Conservation (phyloP, 2,113 vertebrate genomes). For the Anolis sagrei region DNA sequence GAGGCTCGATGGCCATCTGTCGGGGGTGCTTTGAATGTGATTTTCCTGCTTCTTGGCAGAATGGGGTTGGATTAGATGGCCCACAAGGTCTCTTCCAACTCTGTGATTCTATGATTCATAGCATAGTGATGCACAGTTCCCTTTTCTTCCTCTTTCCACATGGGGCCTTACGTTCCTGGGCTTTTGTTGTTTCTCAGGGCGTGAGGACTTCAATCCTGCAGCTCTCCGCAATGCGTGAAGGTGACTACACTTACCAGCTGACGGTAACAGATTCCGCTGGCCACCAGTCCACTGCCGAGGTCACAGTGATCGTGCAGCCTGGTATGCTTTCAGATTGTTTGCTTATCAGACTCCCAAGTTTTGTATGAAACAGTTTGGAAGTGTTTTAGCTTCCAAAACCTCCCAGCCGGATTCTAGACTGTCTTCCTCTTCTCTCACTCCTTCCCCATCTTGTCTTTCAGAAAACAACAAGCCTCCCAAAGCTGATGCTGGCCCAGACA, state of each 20-base stretch:
- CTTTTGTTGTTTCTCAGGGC: slow-evolving; percentile 76
- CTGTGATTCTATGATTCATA: no score
- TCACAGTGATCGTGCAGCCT: slow-evolving; percentile 96
- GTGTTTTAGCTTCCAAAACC: no score
- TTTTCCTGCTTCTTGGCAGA: no score
- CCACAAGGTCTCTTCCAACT: no score
- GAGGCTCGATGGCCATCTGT: no score
- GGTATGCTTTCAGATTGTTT: slow-evolving; percentile 78
- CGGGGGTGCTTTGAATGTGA: no score
- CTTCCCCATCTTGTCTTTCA: slow-evolving; percentile 51
- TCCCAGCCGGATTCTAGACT: neutral
- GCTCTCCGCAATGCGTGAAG: slow-evolving; percentile 96
- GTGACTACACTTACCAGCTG: slow-evolving; percentile 97
- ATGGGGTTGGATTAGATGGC: no score
- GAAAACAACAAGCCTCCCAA: slow-evolving; percentile 96
- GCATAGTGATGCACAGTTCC: neutral
- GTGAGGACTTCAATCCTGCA: slow-evolving; percentile 91
- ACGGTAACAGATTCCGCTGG: slow-evolving; percentile 93
- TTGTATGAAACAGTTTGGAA: neutral
- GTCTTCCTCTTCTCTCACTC: neutral
- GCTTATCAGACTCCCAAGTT: neutral
- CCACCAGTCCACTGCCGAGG: slow-evolving; percentile 92
- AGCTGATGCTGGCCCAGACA: slow-evolving; percentile 95
- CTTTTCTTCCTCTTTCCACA: neutral
- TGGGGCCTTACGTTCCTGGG: neutral